Percentiles rank a stretch among this genome's conserved stretches.
Conservation (phyloP, 2,113 vertebrate species). For the Lipophrys pholis region DNA sequence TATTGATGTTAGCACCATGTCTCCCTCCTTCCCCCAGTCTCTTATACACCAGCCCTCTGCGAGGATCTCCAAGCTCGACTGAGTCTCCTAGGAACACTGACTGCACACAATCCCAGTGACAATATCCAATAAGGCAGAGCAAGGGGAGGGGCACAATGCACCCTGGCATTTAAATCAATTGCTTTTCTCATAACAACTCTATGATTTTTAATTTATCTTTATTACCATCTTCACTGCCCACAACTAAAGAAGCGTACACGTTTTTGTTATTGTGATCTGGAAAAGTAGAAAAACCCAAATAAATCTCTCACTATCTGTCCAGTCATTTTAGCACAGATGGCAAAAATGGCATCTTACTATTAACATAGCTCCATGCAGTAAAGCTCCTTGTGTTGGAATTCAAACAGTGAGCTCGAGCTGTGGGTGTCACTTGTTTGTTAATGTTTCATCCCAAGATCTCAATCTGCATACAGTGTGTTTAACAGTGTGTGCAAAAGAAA, state of each 20-base stretch:
- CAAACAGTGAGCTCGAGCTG: constrained; percentile 38
- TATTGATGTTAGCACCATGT: constrained; percentile 79
- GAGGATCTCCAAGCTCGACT: constrained; percentile 71
- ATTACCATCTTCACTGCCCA: constrained; percentile 55
- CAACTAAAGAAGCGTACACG: constrained; percentile 26
- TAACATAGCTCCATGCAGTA: constrained; percentile 55
- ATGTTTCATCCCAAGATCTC: constrained; percentile 60
- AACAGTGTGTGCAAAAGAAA: constrained; percentile 70
- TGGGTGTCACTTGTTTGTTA: constrained; percentile 69
- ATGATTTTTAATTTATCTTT: constrained; percentile 75
- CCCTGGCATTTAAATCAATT: constrained; percentile 82
- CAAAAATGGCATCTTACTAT: constrained; percentile 42
- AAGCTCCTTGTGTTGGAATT: constrained; percentile 52
- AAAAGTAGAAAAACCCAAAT: constrained; percentile 23
- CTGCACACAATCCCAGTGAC: constrained; percentile 66
- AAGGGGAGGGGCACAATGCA: constrained; percentile 65
- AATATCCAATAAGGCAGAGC: constrained; percentile 77
- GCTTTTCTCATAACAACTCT: constrained; percentile 66
- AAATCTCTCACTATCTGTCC: constrained; percentile 17
- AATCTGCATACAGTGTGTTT: constrained; percentile 66
- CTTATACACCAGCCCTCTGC: constrained; percentile 61
- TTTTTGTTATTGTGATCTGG: neutral
- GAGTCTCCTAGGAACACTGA: constrained; percentile 71
- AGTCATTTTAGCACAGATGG: constrained; percentile 51
- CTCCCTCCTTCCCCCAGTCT: constrained; percentile 55